Evolutionary conservation across 2,113 vertebrate genomes (phyloP), one percentile per base, ranked within the genome.

Genomic region (Pseudolaguvia tuberculata): DNA sequence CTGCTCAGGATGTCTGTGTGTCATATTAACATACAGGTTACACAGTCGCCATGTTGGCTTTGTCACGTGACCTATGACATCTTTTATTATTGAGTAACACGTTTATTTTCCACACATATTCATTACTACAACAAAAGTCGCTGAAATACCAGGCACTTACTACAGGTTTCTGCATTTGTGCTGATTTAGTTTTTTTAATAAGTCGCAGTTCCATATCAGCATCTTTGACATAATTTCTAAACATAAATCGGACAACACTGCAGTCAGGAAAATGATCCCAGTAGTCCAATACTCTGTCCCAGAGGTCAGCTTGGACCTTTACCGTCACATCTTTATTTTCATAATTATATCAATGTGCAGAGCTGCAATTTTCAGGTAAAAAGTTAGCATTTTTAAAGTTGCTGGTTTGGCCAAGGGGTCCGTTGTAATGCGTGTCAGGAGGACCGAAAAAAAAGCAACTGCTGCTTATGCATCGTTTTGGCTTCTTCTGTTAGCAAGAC

Each of bases 261-360:
- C 56, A 63, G 15, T 18, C 50, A 9, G n/a, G 14, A 48, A 63
- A 73, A 72, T 17, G 20, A 59, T 7, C 48, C 63, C 51, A 56
- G 39, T 29, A 31, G 53, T 18, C 45, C 56, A 55, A 11, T 69
- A 51, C 39, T 59, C 25, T 55, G 8, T 69, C 55, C 58, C 67
- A 7, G 2, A 68, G 53, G 50, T 58, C 59, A 50, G 66, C 50
- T 72, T 66, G 23, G 20, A 39, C 13, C 25, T 35, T 18, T 14
- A 42, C 17, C 42, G 23, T 56, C 1, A 7, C 53, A 27, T n/a
- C 68, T 84, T 81, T 82, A 57, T 84, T 75, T 76, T 61, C 70
- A 56, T 77, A 82, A 82, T 86, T 81, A 83, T 70, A 76, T 58
- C 70, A 80, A 61, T 83, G 68, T 81, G 78, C 84, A 80, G 53